Base-by-base conservation (phyloP, 2,113 vertebrate species). In the Eubucco bourcierii region DNA sequence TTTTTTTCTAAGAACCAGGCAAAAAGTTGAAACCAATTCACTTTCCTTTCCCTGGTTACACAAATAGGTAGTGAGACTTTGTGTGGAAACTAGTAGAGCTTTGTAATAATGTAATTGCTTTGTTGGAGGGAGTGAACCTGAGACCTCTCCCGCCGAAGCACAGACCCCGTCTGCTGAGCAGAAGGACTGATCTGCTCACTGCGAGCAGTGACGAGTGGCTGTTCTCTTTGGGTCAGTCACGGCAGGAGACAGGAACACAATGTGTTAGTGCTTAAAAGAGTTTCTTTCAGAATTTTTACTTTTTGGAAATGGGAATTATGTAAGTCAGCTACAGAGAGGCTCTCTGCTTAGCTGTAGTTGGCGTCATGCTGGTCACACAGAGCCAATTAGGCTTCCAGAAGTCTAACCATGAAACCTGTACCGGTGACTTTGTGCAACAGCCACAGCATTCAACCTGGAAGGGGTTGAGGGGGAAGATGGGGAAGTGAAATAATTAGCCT, bases 371-470 rank as follows among this genome's bases (percentile, higher is more conserved):
- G 84, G 61, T 95, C 89, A 78, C 84, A 16, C 34, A 4, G 94
- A 95, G 91, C 84, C 89, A 85, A 78, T 92, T 83, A 91, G 53
- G 58, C 81, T 92, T 91, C 79, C 72, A 58, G 58, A 87, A 78
- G 61, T 74, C 58, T 44, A 41, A 70, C 74, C 37, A 17, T 74
- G 92, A 84, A 87, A 79, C 60, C 66, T 79, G 37, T 3, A 80
- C 72, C 5, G 1, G 34, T 75, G 79, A 52, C 84, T 91, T 93
- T 91, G 68, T 93, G 82, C 73, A 90, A 55, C 56, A 93, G 71
- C 59, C 72, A 16, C 75, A 85, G 79, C 23, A 5, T 87, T 90
- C 89, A 61, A 9, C 70, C 50, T 46, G 64, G 28, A 78, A 63
- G 31, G 41, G 28, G 47, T 25, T 52, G 27, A 50, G 52, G n/a